These are phyloP conservation scores for Papilio polyxenes DNA, from an alignment of 1,140 invertebrate genomes.

Conservation along the genomic window DNA sequence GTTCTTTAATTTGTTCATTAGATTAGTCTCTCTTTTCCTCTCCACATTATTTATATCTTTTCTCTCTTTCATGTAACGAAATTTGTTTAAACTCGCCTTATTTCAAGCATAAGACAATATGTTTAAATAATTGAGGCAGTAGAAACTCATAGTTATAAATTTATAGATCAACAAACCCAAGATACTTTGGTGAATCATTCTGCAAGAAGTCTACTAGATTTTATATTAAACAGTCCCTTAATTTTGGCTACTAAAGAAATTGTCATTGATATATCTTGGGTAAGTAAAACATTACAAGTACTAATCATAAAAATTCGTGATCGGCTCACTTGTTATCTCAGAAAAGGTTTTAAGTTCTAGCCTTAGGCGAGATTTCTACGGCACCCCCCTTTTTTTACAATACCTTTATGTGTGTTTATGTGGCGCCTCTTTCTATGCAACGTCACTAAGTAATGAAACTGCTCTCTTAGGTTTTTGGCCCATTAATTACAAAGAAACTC, in stretches of 20 bases:
- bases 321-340: too few relatives aligned
- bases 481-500: not conserved
- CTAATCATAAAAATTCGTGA: too few relatives aligned
- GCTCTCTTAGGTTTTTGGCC: not conserved
- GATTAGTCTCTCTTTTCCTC: not conserved
- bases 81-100: not conserved
- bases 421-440: too few relatives aligned
- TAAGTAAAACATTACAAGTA: too few relatives aligned
- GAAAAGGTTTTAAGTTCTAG: too few relatives aligned
- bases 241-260: slow-evolving; percentile 41
- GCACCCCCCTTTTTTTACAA: too few relatives aligned
- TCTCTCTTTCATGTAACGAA: not conserved
- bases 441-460: too few relatives aligned
- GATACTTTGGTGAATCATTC: slow-evolving; percentile 47
- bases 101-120: not conserved
- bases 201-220: slow-evolving; percentile 41
- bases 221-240: slow-evolving; percentile 41
- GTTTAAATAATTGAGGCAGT: slow-evolving; percentile 6
- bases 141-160: slow-evolving; percentile 32
- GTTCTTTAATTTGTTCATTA: too few relatives aligned
- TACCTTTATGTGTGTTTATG: too few relatives aligned
- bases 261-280: slow-evolving; percentile 47
- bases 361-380: too few relatives aligned
- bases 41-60: not conserved
- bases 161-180: slow-evolving; percentile 43